Conservation (phyloP, 2,888 invertebrate genomes). For the Toxonevra muliebris region DNA sequence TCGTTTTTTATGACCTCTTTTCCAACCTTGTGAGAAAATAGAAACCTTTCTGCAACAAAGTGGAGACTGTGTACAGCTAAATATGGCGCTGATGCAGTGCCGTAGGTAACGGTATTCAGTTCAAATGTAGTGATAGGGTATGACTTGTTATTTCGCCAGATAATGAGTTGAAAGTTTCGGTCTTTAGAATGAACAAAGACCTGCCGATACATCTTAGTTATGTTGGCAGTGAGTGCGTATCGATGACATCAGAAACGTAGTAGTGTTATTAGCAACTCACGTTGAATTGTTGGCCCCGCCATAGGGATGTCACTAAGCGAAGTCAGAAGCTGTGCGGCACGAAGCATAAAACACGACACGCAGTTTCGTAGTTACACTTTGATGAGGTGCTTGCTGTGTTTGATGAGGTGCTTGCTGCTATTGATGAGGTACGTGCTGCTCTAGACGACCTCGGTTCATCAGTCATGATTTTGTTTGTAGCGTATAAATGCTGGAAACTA, state of each 20-base stretch:
- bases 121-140: constrained; percentile 8
- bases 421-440: no score
- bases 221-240: constrained; percentile 28
- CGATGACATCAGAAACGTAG: constrained; percentile 31
- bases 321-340: constrained; percentile 25
- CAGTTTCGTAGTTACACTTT: constrained; percentile 32
- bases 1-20: constrained; percentile 22
- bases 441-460: constrained; percentile 5
- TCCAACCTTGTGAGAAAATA: constrained; percentile 9
- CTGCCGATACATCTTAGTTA: constrained; percentile 32
- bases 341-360: constrained; percentile 38
- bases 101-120: constrained; percentile 25
- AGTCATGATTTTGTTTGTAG: neutral
- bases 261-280: constrained; percentile 25
- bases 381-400: no score
- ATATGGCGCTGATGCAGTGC: constrained; percentile 26
- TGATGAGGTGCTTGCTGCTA: no score
- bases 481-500: neutral
- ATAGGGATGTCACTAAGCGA: constrained; percentile 33
- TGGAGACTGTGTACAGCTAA: constrained; percentile 27
- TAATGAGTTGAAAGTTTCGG: constrained; percentile 24
- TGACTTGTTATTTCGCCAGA: constrained; percentile 22
- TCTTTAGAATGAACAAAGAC: constrained; percentile 17
- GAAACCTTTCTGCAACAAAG: constrained; percentile 23
- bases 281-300: constrained; percentile 31